phyloP scores from a whole-genome alignment of 1,140 invertebrate genomes.

The Charaxes varanes region DNA sequence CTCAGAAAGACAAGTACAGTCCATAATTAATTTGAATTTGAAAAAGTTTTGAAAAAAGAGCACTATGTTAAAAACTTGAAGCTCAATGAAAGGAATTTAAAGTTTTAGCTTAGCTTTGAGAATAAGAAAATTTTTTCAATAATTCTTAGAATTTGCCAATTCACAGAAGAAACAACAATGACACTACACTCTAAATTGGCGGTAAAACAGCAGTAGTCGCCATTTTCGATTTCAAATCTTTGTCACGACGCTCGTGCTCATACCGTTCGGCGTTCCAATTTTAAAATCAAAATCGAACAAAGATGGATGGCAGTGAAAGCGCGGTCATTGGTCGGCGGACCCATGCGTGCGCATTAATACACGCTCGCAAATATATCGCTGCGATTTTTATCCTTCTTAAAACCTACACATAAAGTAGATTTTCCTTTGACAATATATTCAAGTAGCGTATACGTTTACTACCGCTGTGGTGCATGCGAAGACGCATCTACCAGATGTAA shows the following conservation, averaged over 20 bases:
- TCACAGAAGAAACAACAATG: too few relatives aligned
- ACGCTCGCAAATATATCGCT: slow-evolving; percentile 35
- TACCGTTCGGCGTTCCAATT: slow-evolving; percentile 40
- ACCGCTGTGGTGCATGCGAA: slow-evolving; percentile 49
- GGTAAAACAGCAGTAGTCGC: slow-evolving; percentile 16
- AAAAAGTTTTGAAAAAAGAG: too few relatives aligned
- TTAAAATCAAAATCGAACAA: slow-evolving; percentile 58
- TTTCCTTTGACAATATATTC: slow-evolving; percentile 11
- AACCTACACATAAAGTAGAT: slow-evolving; percentile 16
- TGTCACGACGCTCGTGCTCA: slow-evolving; percentile 27
- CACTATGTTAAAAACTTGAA: too few relatives aligned
- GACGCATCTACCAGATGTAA: slow-evolving; percentile 53
- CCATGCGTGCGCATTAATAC: slow-evolving; percentile 48
- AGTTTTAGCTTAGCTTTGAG: too few relatives aligned
- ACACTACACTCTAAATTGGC: slow-evolving; percentile 18
- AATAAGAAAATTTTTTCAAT: too few relatives aligned
- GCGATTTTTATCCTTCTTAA: slow-evolving; percentile 6
- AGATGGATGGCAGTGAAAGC: slow-evolving; percentile 67
- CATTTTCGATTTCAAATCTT: slow-evolving; percentile 25
- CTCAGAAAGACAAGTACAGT: too few relatives aligned
- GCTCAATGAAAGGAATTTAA: too few relatives aligned
- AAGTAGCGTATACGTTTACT: slow-evolving; percentile 56
- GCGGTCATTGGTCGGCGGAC: slow-evolving; percentile 62
- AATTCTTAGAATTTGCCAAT: too few relatives aligned
- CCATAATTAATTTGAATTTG: too few relatives aligned